Conservation (phyloP, 2,888 invertebrate genomes). For the Abscondita cerata region DNA sequence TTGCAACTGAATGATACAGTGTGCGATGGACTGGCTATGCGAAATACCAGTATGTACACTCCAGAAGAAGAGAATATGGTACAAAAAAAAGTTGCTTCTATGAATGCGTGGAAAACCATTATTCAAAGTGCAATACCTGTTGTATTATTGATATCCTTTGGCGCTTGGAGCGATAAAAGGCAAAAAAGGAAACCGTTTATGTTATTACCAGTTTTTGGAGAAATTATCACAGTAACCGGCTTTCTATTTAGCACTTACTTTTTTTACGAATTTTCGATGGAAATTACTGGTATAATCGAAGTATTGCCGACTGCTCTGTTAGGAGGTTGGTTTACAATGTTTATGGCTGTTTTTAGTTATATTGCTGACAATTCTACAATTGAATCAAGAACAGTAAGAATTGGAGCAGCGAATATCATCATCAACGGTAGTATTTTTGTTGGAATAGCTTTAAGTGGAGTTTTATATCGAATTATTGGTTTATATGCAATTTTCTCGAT, state of each 20-base stretch:
- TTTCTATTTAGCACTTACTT: constrained; percentile 63
- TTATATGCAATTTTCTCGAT: constrained; percentile 63
- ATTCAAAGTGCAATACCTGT: constrained; percentile 64
- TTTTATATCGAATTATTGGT: constrained; percentile 59
- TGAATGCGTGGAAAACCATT: constrained; percentile 65
- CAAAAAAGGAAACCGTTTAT: constrained; percentile 66
- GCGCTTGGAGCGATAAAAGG: constrained; percentile 68
- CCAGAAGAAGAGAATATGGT: constrained; percentile 61
- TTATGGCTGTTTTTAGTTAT: constrained; percentile 67
- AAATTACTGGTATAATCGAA: constrained; percentile 63
- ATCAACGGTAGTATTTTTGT: constrained; percentile 62
- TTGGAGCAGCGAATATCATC: constrained; percentile 65
- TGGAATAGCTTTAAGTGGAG: constrained; percentile 62
- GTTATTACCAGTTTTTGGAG: constrained; percentile 64
- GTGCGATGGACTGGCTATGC: constrained; percentile 74
- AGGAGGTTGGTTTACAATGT: constrained; percentile 64
- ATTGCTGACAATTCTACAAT: constrained; percentile 65
- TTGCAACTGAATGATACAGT: constrained; percentile 70
- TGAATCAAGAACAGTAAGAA: constrained; percentile 64
- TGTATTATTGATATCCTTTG: constrained; percentile 64
- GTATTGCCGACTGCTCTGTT: constrained; percentile 63
- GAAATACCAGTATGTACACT: constrained; percentile 71
- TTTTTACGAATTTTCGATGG: constrained; percentile 63
- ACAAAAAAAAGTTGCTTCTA: constrained; percentile 49
- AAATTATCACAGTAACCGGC: constrained; percentile 60